Percentiles rank a stretch among this genome's conserved stretches.
These are phyloP conservation scores for Aleiodes sp. DNA, from an alignment of 1,140 invertebrate species.

Conservation along the genomic window DNA sequence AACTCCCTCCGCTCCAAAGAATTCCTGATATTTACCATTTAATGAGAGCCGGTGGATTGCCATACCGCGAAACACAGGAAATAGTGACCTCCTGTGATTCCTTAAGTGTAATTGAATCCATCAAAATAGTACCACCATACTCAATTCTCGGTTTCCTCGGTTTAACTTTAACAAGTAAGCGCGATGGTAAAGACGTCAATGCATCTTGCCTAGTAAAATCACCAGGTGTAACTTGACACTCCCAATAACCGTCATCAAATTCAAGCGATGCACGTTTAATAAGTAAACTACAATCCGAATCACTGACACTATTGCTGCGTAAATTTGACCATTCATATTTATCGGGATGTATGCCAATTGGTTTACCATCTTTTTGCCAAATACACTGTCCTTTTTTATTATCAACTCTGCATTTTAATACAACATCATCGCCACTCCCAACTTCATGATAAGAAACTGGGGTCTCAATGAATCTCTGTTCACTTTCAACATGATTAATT, in stretches of 20 bases:
- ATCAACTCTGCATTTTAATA: constrained; percentile 82
- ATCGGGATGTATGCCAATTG: constrained; percentile 82
- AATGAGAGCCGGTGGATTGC: constrained; percentile 83
- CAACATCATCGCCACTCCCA: constrained; percentile 83
- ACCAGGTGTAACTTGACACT: constrained; percentile 91
- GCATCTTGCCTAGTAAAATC: constrained; percentile 71
- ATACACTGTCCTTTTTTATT: constrained; percentile 88
- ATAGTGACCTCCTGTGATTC: constrained; percentile 79
- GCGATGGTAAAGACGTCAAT: constrained; percentile 81
- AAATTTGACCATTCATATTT: constrained; percentile 89
- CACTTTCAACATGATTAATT: constrained; percentile 38
- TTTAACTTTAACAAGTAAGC: constrained; percentile 78
- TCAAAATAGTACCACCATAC: constrained; percentile 74
- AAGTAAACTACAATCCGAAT: constrained; percentile 82
- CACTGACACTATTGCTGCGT: constrained; percentile 54
- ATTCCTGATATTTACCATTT: constrained; percentile 74
- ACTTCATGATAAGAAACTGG: constrained; percentile 86
- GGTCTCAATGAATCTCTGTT: constrained; percentile 84
- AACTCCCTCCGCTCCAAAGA: too few relatives aligned
- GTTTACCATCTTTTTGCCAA: constrained; percentile 93
- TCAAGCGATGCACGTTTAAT: constrained; percentile 82
- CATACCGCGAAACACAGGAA: constrained; percentile 86
- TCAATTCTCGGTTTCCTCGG: constrained; percentile 83
- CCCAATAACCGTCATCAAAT: constrained; percentile 90
- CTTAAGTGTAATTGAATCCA: constrained; percentile 73